Conservation (phyloP, 2,113 vertebrate genomes). For the Potamarius usumacintae region DNA sequence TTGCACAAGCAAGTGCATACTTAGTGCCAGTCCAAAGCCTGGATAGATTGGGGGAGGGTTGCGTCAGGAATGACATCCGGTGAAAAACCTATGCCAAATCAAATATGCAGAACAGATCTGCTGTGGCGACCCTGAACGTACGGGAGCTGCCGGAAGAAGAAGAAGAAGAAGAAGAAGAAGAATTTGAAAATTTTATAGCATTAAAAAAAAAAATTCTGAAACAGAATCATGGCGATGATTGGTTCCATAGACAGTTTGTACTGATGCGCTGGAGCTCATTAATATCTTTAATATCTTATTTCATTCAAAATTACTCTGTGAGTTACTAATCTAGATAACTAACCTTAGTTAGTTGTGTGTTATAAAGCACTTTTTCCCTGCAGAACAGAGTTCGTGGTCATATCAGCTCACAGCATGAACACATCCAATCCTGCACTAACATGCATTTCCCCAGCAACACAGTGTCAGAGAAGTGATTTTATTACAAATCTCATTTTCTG, state of each 20-base stretch:
- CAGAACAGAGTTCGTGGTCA: neutral
- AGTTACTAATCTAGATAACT: neutral
- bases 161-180: no score
- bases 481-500: neutral
- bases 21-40: no score
- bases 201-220: neutral
- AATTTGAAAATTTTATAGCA: no score
- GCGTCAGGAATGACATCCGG: no score
- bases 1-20: no score
- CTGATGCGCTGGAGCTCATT: neutral
- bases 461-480: neutral
- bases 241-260: neutral
- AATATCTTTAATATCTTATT: neutral
- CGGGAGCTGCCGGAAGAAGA: no score
- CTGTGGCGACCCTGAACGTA: no score
- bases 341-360: neutral
- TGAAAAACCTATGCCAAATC: no score
- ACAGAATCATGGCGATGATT: neutral
- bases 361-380: conserved; percentile 47
- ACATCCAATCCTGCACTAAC: neutral
- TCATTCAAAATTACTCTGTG: neutral
- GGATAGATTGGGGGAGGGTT: no score
- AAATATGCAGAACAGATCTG: no score
- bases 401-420: conserved; percentile 22
- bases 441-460: neutral